Percentiles rank a stretch among this genome's conserved stretches.
phyloP scores from a whole-genome alignment of 2,888 invertebrate species.

The Drosophila picticornis region DNA sequence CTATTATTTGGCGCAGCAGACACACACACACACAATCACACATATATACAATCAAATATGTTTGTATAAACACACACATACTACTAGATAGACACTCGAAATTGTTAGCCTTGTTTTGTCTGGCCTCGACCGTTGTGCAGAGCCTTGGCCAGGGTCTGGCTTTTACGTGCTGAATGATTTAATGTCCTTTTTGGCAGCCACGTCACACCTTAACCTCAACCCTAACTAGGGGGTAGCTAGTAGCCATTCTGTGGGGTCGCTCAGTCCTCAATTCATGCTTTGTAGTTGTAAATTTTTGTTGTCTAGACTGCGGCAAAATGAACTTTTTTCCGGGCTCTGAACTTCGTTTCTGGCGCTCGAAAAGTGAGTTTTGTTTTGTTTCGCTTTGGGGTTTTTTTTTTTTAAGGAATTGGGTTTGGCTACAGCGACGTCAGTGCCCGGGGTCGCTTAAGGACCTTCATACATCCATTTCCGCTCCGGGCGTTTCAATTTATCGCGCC shows the following conservation, averaged over 20 bases:
- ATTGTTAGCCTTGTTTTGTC: constrained; percentile 64
- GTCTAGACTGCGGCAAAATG: constrained; percentile 79
- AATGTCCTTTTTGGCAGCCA: constrained; percentile 78
- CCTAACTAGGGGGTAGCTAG: constrained; percentile 11
- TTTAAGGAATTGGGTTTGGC: constrained; percentile 15
- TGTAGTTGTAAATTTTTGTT: constrained; percentile 67
- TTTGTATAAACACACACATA: constrained; percentile 11
- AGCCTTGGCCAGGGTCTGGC: constrained; percentile 47
- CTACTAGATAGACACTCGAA: constrained; percentile 29
- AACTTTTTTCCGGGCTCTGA: constrained; percentile 53
- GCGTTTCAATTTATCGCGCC: constrained; percentile 74
- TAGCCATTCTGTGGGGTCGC: background rate
- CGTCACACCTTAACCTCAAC: constrained; percentile 53
- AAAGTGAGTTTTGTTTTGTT: constrained; percentile 72
- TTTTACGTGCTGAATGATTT: constrained; percentile 77
- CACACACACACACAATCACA: constrained; percentile 34
- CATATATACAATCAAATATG: background rate
- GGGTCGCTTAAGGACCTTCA: constrained; percentile 65
- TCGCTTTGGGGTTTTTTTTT: constrained; percentile 15
- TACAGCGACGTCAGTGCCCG: constrained; percentile 21
- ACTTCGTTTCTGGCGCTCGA: constrained; percentile 46
- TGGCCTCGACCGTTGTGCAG: constrained; percentile 54
- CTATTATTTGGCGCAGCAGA: constrained; percentile 78
- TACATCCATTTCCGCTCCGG: constrained; percentile 49
- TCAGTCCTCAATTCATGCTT: constrained; percentile 1